Evolutionary conservation across 2,113 vertebrate genomes (phyloP).

Genomic region (Labeo catla): DNA sequence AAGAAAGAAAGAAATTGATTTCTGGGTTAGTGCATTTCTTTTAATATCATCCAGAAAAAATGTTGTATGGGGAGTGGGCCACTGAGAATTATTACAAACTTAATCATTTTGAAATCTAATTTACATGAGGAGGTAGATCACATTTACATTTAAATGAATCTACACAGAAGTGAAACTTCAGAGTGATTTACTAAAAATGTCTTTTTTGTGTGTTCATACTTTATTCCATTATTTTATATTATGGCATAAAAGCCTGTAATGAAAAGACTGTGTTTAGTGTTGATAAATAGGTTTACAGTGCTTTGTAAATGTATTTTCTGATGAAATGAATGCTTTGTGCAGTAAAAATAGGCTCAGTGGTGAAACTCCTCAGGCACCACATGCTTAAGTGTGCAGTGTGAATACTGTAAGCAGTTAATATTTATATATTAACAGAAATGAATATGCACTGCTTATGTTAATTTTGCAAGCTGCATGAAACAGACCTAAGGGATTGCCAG

Average conservation of each 20-base stretch:
- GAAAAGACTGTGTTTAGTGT: neutral
- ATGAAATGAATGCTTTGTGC: neutral
- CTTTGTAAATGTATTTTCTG: neutral
- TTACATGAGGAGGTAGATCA: neutral
- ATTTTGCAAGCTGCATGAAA: neutral
- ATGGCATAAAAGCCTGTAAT: neutral
- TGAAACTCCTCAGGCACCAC: neutral
- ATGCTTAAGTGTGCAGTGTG: neutral
- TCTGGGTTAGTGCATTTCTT: neutral
- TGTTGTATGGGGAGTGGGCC: neutral
- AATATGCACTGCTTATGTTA: neutral
- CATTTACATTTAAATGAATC: neutral
- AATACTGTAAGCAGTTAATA: neutral
- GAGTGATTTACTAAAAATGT: neutral
- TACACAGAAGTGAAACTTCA: neutral
- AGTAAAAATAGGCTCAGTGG: neutral
- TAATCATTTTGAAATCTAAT: neutral
- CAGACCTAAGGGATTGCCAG: neutral
- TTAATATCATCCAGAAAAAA: neutral
- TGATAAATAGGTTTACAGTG: neutral
- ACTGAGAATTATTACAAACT: neutral
- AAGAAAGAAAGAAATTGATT: neutral
- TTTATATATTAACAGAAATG: neutral
- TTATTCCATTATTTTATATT: slow-evolving; percentile 5
- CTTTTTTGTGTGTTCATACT: neutral